phyloP scores from a whole-genome alignment of 2,888 invertebrate species.

The Andrena camellia region DNA sequence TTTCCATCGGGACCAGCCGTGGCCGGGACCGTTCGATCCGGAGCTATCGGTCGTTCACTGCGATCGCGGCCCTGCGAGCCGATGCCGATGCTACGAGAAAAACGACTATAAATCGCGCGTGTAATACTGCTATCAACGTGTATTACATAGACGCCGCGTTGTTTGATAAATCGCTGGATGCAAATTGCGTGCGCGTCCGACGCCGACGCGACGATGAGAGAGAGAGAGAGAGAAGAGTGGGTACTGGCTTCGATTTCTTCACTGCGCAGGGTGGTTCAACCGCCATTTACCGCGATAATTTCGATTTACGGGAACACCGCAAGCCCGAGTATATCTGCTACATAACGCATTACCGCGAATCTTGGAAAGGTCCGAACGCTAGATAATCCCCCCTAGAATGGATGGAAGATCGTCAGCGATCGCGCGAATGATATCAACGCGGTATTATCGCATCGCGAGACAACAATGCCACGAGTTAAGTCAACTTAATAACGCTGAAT shows the following conservation, averaged over 20 bases:
- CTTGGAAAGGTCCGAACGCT: background rate
- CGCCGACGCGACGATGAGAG: slow-evolving; percentile 41
- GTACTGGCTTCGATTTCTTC: slow-evolving; percentile 38
- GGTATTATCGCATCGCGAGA: background rate
- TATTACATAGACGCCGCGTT: slow-evolving; percentile 83
- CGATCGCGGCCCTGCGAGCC: slow-evolving; percentile 15
- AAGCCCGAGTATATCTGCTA: background rate
- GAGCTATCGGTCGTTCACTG: slow-evolving; percentile 2
- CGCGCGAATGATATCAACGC: background rate
- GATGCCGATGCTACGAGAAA: slow-evolving; percentile 58
- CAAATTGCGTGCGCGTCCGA: slow-evolving; percentile 74
- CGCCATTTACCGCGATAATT: slow-evolving; percentile 38
- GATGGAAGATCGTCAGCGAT: background rate
- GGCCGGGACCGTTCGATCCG: slow-evolving; percentile 12
- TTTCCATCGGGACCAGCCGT: slow-evolving; percentile 18
- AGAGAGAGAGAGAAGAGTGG: slow-evolving; percentile 44
- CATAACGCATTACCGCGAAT: background rate
- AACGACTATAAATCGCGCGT: slow-evolving; percentile 80
- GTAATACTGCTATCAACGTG: slow-evolving; percentile 84
- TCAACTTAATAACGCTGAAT: too few relatives aligned
- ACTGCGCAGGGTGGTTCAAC: background rate
- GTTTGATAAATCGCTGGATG: slow-evolving; percentile 83
- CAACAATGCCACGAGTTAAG: too few relatives aligned
- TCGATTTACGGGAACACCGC: slow-evolving; percentile 26
- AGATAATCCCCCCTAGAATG: background rate